phyloP scores from a whole-genome alignment of 2,113 vertebrate species.

The Actinemys pallida region DNA sequence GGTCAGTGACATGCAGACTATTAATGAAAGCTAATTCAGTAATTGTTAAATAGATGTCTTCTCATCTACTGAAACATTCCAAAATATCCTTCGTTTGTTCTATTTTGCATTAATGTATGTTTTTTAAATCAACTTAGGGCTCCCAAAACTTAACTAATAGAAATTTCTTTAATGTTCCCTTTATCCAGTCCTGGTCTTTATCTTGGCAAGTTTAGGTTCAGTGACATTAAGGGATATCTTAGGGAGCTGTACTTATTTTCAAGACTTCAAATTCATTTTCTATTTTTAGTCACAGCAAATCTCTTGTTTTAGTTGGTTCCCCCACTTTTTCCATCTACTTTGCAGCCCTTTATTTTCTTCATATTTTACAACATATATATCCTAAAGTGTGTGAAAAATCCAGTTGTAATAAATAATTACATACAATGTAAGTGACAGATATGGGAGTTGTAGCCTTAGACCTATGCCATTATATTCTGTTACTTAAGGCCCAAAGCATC shows the following conservation, averaged over 20 bases:
- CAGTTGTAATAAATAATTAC: neutral
- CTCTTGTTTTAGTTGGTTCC: neutral
- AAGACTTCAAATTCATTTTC: neutral
- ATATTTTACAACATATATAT: neutral
- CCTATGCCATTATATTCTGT: neutral
- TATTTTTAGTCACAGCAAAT: neutral
- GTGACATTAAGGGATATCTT: neutral
- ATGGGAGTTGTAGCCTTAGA: neutral
- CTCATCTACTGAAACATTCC: neutral
- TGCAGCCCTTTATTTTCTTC: neutral
- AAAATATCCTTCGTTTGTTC: neutral
- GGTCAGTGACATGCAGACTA: fast-evolving
- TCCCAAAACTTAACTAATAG: neutral
- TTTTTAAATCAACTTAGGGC: neutral
- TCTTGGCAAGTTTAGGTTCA: neutral
- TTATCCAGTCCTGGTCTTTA: neutral
- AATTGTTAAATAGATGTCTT: neutral
- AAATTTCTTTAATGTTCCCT: neutral
- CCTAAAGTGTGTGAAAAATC: neutral
- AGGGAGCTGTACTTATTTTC: neutral
- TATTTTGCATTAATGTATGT: neutral
- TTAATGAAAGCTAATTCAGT: neutral
- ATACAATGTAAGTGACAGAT: neutral
- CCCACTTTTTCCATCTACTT: neutral
- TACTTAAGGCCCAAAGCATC: neutral